A percentile compares a stretch with the other conserved stretches of the same genome.
phyloP scores from a whole-genome alignment of 1,140 invertebrate genomes.

The Caenorhabditis remanei region DNA sequence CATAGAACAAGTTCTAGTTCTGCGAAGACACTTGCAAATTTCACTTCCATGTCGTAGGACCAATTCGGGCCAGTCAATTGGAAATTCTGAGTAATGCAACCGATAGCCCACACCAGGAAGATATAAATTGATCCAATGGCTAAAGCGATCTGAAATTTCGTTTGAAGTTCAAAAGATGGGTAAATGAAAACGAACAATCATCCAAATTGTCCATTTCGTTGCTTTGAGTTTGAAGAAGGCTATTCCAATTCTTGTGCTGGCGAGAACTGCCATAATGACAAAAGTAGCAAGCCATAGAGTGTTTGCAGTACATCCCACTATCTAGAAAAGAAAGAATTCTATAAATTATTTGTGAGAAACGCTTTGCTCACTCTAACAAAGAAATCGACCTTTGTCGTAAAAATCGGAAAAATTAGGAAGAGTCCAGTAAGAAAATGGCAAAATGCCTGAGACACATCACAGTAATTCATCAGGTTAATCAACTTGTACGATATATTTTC shows the following conservation, averaged over 20 bases:
- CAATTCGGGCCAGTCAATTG: conserved; percentile 8
- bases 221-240: conserved; percentile 19
- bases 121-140: neutral
- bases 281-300: conserved; percentile 10
- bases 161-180: neutral
- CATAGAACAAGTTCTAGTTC: conserved; percentile 12
- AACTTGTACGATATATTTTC: neutral
- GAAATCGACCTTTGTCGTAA: neutral
- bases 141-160: conserved; percentile 1
- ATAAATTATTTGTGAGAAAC: neutral
- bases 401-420: neutral
- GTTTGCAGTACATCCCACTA: conserved; percentile 18
- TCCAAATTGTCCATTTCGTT: conserved; percentile 7
- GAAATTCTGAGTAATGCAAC: conserved; percentile 30
- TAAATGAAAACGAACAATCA: neutral
- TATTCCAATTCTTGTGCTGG: neutral
- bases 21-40: neutral
- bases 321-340: neutral
- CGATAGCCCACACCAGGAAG: neutral
- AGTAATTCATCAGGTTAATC: neutral
- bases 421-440: conserved; percentile 6
- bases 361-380: neutral
- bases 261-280: conserved; percentile 3
- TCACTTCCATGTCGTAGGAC: conserved; percentile 14
- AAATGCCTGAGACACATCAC: neutral